These are phyloP conservation scores for Ophonus ardosiacus DNA, from an alignment of 2,888 invertebrate species.

Conservation along the genomic window DNA sequence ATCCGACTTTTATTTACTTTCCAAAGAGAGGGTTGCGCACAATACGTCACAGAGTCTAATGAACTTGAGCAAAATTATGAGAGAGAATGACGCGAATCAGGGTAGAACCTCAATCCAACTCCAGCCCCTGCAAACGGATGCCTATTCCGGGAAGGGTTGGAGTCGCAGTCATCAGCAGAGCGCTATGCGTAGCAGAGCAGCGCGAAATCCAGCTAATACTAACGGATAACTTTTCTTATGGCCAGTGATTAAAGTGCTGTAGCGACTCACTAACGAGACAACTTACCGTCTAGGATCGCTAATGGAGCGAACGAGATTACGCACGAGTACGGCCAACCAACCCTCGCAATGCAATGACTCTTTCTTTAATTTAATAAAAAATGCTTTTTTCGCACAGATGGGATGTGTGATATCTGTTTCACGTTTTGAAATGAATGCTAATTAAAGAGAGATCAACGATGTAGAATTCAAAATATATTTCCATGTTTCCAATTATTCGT, in stretches of 20 bases:
- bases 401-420: neutral
- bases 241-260: constrained; percentile 64
- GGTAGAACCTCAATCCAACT: neutral
- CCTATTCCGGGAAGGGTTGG: neutral
- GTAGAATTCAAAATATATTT: too few species aligned
- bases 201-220: constrained; percentile 63
- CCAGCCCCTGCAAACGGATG: neutral
- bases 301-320: constrained; percentile 65
- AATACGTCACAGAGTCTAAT: constrained; percentile 18
- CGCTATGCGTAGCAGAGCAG: constrained; percentile 39
- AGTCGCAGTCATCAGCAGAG: constrained; percentile 17
- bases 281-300: constrained; percentile 64
- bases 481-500: too few species aligned
- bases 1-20: neutral
- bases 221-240: constrained; percentile 66
- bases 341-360: constrained; percentile 19
- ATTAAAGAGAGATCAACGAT: neutral
- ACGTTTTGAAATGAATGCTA: neutral
- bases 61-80: constrained; percentile 46
- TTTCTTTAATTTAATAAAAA: constrained; percentile 62
- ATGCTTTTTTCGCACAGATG: neutral
- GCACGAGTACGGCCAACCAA: constrained; percentile 66
- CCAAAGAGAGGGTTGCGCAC: neutral
- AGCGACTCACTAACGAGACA: constrained; percentile 65
- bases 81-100: constrained; percentile 19